Base-by-base conservation (phyloP, 64 coral and sea anemone genomes). In the Montipora cactus region DNA sequence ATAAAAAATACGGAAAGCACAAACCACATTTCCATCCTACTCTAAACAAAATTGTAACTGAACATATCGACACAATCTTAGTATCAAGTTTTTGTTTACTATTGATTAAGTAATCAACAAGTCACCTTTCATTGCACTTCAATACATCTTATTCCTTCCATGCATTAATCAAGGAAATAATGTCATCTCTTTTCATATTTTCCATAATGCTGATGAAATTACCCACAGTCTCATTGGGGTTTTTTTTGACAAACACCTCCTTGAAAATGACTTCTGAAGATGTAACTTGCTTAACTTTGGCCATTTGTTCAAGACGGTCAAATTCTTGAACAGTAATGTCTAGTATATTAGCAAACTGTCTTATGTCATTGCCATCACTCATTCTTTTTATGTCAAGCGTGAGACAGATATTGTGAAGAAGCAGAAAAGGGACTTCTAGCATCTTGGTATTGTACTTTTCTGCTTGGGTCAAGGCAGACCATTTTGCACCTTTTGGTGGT, bases 301-400 rank as follows among this genome's bases (percentile, higher is more conserved):
- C 28, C 8, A 8, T 81, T 28, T 16, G 1, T 2, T 1, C 44
- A 8, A 20, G 20, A 14, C 53, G 15, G 8, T 8, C 57, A 52
- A 28, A 81, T 61, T 5, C 44, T 1, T 16, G 23, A 52, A 5
- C 1, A 37, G 28, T 37, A 37, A 37, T 37, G 28, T 1, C 28
- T 37, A 37, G 28, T 37, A 1, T 37, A 37, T 37, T 1, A 37
- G 28, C 28, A 37, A 37, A 37, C 28, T 37, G 28, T 47, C 12
- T 83, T 0, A 66, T 37, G 46, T 83, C 80, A 44, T 83, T 64
- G 28, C 80, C 57, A 83, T 83, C 80, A 16, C 3, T 44, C n/a
- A n/a, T n/a, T 66, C 23, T 83, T 7, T 18, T 14, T 6, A 48
- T 45, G 46, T 66, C 80, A 64, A 83, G 80, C 4, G 0, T 0